These are phyloP conservation scores for Pseudobourletiella spinata DNA, from an alignment of 1,140 invertebrate genomes.

Conservation along the genomic window DNA sequence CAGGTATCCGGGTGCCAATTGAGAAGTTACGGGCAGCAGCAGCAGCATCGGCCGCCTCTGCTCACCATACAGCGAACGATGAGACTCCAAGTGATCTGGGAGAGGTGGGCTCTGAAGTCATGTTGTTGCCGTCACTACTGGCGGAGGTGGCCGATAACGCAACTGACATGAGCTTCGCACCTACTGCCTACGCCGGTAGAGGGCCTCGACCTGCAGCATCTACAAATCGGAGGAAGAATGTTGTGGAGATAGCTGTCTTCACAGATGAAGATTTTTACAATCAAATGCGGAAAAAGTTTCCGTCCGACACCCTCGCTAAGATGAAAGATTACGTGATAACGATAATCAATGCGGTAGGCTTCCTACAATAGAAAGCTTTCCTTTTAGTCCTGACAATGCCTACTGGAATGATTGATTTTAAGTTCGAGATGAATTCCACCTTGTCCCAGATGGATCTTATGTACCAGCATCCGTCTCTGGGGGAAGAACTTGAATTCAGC, in stretches of 20 bases:
- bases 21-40: neutral
- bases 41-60: neutral
- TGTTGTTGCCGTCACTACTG: neutral
- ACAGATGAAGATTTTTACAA: conserved; percentile 38
- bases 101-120: neutral
- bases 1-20: neutral
- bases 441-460: conserved; percentile 37
- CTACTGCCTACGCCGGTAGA: neutral
- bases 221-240: neutral
- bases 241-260: conserved; percentile 40
- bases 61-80: neutral
- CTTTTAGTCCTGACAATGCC: neutral
- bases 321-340: conserved; percentile 38
- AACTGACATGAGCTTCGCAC: neutral
- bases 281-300: conserved; percentile 37
- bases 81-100: neutral
- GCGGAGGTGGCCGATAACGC: too few species aligned
- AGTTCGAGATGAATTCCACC: too few species aligned
- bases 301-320: conserved; percentile 36
- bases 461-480: conserved; percentile 38
- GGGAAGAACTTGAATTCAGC: conserved; percentile 35
- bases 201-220: neutral
- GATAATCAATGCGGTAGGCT: conserved; percentile 39
- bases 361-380: neutral
- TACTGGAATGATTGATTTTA: neutral